These are phyloP conservation scores for Prionailurus bengalensis DNA, from an alignment of 2,113 vertebrate species.

Conservation along the genomic window DNA sequence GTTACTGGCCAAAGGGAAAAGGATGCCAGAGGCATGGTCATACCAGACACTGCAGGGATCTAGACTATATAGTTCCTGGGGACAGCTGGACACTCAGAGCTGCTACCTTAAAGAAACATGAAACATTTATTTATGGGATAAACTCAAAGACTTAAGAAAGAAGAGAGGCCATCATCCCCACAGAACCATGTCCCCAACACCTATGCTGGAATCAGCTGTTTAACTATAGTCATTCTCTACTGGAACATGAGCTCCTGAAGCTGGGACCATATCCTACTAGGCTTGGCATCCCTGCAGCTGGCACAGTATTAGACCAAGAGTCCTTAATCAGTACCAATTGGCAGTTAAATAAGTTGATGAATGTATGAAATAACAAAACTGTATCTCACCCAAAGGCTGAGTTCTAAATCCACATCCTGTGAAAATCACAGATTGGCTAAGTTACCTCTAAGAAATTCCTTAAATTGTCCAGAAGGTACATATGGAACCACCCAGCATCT, in stretches of 20 bases:
- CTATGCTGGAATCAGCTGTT: background rate
- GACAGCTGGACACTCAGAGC: background rate
- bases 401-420: background rate
- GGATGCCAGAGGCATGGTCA: background rate
- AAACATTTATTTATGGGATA: background rate
- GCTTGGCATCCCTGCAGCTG: background rate
- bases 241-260: background rate
- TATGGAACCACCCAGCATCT: background rate
- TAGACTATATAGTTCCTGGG: background rate
- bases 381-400: background rate
- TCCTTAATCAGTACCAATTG: background rate
- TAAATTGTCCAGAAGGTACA: background rate
- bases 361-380: background rate
- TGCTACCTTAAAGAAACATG: background rate
- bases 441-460: background rate
- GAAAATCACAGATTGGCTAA: background rate
- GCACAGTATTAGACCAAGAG: background rate
- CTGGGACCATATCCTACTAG: background rate
- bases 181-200: background rate
- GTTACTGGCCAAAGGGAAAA: background rate
- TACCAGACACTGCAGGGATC: background rate
- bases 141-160: background rate
- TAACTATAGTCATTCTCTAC: background rate
- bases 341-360: background rate
- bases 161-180: background rate